Percentiles rank a stretch among this genome's conserved stretches.
Conservation (phyloP, 2,797 vertebrate species). For the Siniperca obscura region DNA sequence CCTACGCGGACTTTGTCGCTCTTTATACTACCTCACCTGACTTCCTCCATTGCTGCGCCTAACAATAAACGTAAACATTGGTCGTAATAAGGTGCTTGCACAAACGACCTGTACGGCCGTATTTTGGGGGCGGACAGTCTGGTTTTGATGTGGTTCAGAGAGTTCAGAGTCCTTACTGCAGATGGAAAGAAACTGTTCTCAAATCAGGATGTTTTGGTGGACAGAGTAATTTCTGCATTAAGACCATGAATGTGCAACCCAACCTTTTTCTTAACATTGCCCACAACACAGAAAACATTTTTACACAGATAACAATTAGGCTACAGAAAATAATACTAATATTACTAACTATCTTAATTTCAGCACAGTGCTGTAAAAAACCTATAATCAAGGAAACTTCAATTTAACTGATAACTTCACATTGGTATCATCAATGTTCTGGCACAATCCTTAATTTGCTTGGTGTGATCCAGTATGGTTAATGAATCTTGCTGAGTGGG, state of each 20-base stretch:
- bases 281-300: not conserved
- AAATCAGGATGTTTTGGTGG: not conserved
- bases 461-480: constrained; percentile 72
- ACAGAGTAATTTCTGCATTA: not conserved
- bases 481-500: constrained; percentile 74
- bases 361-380: constrained; percentile 15
- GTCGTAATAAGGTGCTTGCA: too few relatives aligned
- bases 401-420: constrained; percentile 54
- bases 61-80: too few relatives aligned
- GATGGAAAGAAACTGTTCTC: not conserved
- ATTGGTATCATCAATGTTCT: constrained; percentile 52
- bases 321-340: not conserved
- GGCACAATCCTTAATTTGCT: constrained; percentile 66
- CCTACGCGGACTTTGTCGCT: too few relatives aligned
- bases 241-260: not conserved
- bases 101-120: too few relatives aligned
- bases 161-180: constrained; percentile 6
- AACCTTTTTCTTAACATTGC: constrained; percentile 3
- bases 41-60: too few relatives aligned
- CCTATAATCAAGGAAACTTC: constrained; percentile 39
- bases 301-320: not conserved
- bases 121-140: too few relatives aligned
- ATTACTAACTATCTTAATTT: constrained; percentile 46
- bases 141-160: not conserved
- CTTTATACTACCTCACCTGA: too few relatives aligned